A percentile compares a stretch with the other conserved stretches of the same genome.
These are phyloP conservation scores for Osmerus eperlanus DNA, from an alignment of 2,113 vertebrate species.

Conservation along the genomic window DNA sequence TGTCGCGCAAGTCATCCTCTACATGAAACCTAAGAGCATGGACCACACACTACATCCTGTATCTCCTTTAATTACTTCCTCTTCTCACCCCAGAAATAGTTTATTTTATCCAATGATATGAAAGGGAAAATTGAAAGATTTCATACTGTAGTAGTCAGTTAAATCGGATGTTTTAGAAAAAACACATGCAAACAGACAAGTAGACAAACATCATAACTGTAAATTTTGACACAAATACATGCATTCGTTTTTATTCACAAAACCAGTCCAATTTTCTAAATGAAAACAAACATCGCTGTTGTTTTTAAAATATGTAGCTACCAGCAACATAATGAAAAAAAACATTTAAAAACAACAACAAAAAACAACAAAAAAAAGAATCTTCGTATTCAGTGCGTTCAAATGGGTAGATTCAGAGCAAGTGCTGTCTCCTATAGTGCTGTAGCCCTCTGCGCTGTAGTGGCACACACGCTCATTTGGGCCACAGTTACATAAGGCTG, in stretches of 20 bases:
- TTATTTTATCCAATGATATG: constrained; percentile 47
- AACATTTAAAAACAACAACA: constrained; percentile 44
- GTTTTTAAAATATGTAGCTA: constrained; percentile 86
- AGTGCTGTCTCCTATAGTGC: constrained; percentile 72
- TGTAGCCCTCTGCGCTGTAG: constrained; percentile 60
- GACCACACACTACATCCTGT: constrained; percentile 36
- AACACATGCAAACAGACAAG: constrained; percentile 66
- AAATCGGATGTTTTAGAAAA: constrained; percentile 46
- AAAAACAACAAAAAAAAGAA: constrained; percentile 46
- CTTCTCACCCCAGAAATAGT: constrained; percentile 27
- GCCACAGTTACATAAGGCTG: constrained; percentile 67
- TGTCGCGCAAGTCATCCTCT: too few relatives aligned
- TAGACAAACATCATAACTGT: constrained; percentile 80
- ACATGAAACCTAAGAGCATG: too few relatives aligned
- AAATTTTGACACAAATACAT: constrained; percentile 96
- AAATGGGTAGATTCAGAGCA: constrained; percentile 68
- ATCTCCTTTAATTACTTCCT: constrained; percentile 50
- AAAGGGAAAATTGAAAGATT: constrained; percentile 49
- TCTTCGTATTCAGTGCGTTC: constrained; percentile 72
- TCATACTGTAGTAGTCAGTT: constrained; percentile 43
- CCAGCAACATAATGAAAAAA: constrained; percentile 65
- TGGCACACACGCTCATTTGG: constrained; percentile 61
- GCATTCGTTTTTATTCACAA: constrained; percentile 99
- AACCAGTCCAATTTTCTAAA: constrained; percentile 97
- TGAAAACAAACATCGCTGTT: constrained; percentile 98